A percentile compares a stretch with the other conserved stretches of the same genome.
These are phyloP conservation scores for Pseudopipra pipra DNA, from an alignment of 2,113 vertebrate genomes.

Conservation along the genomic window DNA sequence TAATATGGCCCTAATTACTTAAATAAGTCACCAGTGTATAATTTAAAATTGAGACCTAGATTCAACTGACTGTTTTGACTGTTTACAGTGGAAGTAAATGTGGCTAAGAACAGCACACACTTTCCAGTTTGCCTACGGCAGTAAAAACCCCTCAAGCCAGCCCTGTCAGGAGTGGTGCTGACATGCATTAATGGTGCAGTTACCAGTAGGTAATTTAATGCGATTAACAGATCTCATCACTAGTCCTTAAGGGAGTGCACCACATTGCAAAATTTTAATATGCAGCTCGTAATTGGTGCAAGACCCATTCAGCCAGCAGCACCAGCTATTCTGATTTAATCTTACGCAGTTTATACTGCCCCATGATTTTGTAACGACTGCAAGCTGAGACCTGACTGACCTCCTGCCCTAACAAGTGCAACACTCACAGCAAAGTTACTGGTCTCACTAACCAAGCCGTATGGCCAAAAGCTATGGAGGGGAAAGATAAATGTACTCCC, in stretches of 20 bases:
- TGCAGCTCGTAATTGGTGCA: background rate
- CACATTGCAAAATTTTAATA: background rate
- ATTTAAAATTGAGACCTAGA: conserved; percentile 29
- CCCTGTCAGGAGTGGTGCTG: conserved; percentile 44
- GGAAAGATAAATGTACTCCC: conserved; percentile 25
- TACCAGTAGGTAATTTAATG: conserved; percentile 38
- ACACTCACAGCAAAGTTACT: background rate
- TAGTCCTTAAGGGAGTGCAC: conserved; percentile 17
- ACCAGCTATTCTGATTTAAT: background rate
- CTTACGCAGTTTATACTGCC: background rate
- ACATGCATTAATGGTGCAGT: conserved; percentile 46
- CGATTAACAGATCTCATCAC: conserved; percentile 55
- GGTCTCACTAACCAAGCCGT: background rate
- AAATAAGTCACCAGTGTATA: background rate
- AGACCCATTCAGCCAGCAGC: background rate
- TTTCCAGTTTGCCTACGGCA: conserved; percentile 54
- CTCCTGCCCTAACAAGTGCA: background rate
- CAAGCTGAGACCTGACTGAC: background rate
- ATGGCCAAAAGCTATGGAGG: background rate
- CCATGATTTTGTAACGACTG: background rate
- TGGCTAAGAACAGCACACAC: background rate
- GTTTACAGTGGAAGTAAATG: conserved; percentile 34
- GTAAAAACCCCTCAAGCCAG: conserved; percentile 48
- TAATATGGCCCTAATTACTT: conserved; percentile 9
- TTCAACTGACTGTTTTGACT: conserved; percentile 24